These are phyloP conservation scores for Monoplex corrugatus DNA, from an alignment of 2,888 invertebrate genomes.

Conservation along the genomic window DNA sequence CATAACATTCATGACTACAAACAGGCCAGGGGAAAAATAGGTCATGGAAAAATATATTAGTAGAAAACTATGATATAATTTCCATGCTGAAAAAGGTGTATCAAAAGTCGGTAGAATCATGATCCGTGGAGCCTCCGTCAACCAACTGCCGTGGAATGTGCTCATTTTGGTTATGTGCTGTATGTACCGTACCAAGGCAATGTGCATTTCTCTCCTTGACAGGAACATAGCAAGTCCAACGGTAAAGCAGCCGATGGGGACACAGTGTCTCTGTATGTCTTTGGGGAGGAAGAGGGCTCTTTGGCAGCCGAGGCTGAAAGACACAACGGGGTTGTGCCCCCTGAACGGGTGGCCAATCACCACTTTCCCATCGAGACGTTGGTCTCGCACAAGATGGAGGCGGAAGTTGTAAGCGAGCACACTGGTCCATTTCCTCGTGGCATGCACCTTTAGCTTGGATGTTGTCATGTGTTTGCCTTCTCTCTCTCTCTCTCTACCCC, in stretches of 20 bases:
- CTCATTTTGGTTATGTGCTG: background rate
- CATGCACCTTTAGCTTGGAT: background rate
- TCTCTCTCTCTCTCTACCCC: background rate
- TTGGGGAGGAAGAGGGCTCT: slow-evolving; percentile 77
- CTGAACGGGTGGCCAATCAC: slow-evolving; percentile 70
- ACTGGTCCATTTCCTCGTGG: background rate
- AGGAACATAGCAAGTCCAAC: background rate
- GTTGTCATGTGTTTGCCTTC: background rate
- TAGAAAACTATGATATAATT: too few relatives aligned
- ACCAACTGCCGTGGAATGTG: too few relatives aligned
- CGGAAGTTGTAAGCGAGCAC: slow-evolving; percentile 60
- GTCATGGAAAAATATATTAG: too few relatives aligned
- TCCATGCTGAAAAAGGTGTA: too few relatives aligned
- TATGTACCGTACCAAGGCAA: background rate
- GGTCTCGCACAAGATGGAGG: slow-evolving; percentile 55
- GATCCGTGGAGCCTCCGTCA: too few relatives aligned
- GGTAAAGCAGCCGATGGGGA: slow-evolving; percentile 65
- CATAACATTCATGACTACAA: too few relatives aligned
- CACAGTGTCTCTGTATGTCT: slow-evolving; percentile 77
- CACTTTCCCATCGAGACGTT: slow-evolving; percentile 68
- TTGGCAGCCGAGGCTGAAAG: slow-evolving; percentile 71
- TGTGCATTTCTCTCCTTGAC: background rate
- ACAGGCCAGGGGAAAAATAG: too few relatives aligned
- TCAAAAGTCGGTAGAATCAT: too few relatives aligned
- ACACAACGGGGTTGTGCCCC: slow-evolving; percentile 71